Evolutionary conservation across 35 echinoderm and acorn worm genomes (phyloP).

Genomic region (Ophioderma brevispina): DNA sequence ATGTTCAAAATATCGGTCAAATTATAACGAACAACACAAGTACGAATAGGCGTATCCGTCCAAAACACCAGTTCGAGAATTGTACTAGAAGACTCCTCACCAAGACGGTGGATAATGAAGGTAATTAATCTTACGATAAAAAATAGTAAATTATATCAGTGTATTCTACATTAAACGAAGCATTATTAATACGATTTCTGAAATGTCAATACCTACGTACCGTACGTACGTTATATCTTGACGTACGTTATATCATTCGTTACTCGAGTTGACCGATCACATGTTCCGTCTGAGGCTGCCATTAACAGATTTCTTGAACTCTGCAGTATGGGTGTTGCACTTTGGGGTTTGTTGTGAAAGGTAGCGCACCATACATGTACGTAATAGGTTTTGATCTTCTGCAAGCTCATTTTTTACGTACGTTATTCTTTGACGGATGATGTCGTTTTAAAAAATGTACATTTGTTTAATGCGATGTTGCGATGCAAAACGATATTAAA

Average conservation of each 20-base stretch:
- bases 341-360: no score
- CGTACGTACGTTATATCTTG: not conserved
- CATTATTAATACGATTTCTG: no score
- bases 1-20: not conserved
- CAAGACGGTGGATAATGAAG: no score
- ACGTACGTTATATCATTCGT: no score
- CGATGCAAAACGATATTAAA: no score
- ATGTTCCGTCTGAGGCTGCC: not conserved
- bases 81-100: no score
- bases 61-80: no score
- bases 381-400: not conserved
- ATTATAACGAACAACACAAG: not conserved
- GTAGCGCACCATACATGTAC: not conserved
- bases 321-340: no score
- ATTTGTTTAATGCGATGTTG: not conserved
- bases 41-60: no score
- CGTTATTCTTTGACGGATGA: not conserved
- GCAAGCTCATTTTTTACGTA: not conserved
- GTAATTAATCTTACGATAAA: no score
- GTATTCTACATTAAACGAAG: no score
- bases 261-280: not conserved
- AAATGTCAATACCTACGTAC: not conserved
- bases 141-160: not conserved
- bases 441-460: not conserved
- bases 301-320: not conserved